Evolutionary conservation across 1,140 invertebrate genomes (phyloP).

Genomic region (Maniola jurtina): DNA sequence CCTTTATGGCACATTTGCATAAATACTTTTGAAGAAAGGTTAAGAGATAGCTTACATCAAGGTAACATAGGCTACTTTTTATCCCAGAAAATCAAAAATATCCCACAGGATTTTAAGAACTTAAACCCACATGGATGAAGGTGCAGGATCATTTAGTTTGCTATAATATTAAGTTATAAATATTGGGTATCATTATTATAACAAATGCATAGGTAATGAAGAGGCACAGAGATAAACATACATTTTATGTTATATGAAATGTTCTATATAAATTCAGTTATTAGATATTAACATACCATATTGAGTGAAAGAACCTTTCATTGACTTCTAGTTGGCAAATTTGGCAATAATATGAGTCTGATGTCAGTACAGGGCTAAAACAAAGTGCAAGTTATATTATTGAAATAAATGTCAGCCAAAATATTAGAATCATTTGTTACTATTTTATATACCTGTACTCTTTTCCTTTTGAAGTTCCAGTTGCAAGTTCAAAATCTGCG

Average conservation of each 20-base stretch:
- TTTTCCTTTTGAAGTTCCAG: constrained; percentile 39
- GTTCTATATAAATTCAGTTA: not conserved
- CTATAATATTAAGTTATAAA: too few species aligned
- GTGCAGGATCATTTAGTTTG: too few species aligned
- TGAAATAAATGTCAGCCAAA: not conserved
- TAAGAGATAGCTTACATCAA: too few species aligned
- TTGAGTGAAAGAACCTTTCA: constrained; percentile 69
- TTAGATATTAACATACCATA: constrained; percentile 51
- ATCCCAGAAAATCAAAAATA: too few species aligned
- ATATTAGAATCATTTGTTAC: not conserved
- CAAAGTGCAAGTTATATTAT: constrained; percentile 1
- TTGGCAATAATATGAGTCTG: constrained; percentile 69
- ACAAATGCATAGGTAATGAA: too few species aligned
- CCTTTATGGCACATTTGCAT: too few species aligned
- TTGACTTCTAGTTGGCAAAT: constrained; percentile 73
- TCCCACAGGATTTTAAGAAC: too few species aligned
- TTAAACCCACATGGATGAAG: too few species aligned
- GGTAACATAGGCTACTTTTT: too few species aligned
- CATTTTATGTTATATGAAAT: constrained; percentile 1
- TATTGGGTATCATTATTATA: too few species aligned
- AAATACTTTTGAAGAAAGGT: too few species aligned
- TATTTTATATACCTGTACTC: constrained; percentile 55
- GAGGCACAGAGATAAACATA: too few species aligned
- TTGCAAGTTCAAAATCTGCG: constrained; percentile 37
- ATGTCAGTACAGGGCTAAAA: constrained; percentile 69